Evolutionary conservation across 2,888 invertebrate genomes (phyloP), one percentile per base, ranked within the genome.

Genomic region (Nebria brevicollis): DNA sequence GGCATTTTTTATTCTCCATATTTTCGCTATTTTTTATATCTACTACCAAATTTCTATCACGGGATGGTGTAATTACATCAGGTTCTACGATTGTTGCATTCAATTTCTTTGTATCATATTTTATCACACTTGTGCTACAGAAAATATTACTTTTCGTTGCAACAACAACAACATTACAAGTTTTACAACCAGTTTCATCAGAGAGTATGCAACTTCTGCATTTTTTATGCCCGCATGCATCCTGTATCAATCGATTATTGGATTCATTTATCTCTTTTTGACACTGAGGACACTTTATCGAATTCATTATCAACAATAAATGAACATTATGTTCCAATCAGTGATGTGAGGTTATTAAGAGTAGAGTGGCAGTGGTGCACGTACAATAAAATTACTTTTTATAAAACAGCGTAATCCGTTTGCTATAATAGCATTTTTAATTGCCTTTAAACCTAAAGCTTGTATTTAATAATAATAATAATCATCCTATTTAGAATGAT

Each of bases 151-250:
- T 66, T 80, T 70, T 83, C 82, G 54, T 54, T 54, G 54, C 7
- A 6, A 7, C 54, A 41, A 80, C 83, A 72, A 84, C 83, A 72
- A 84, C 83, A 82, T 83, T 70, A 85, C 94, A 94, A 84, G 91
- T 91, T 83, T 89, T 88, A 86, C 95, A 95, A 13, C 93, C 93
- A 65, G 90, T 88, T 84, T 92, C 93, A 86, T 95, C 95, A 25
- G 90, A 89, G 54, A 95, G 86, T 70, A 95, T 89, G 86, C 95
- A 95, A 83, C 92, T 89, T 85, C 95, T 92, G 87, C 95, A 95
- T 88, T 95, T 95, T 79, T 91, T 90, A 87, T 95, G 95, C 2
- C 95, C 95, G 88, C 95, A 95, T 75, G 91, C 91, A 87, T 95
- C 95, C 76, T 93, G 93, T 15, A 95, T 93, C 78, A 95, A 88